phyloP scores from a whole-genome alignment of 1,140 invertebrate species.

The Drosophila kanapiae region DNA sequence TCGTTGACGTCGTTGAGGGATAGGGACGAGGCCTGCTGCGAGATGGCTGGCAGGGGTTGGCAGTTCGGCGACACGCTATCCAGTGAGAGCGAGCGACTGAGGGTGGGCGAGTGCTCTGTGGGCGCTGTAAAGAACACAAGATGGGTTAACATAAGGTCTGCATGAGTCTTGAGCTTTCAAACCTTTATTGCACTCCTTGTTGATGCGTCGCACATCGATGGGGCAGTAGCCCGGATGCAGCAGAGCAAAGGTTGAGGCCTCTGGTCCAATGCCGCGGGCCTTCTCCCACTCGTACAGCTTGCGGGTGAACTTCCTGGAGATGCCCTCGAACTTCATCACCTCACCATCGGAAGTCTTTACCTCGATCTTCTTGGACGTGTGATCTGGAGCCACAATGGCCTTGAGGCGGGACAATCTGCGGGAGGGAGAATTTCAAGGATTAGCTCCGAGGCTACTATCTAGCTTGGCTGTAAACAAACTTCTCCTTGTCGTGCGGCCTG shows the following conservation, averaged over 20 bases:
- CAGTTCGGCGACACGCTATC: slow-evolving; percentile 88
- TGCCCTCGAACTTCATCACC: slow-evolving; percentile 93
- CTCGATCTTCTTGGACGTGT: slow-evolving; percentile 89
- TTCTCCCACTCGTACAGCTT: slow-evolving; percentile 97
- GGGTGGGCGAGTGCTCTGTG: slow-evolving; percentile 75
- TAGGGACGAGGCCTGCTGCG: slow-evolving; percentile 89
- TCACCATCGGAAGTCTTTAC: slow-evolving; percentile 91
- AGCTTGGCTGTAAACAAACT: slow-evolving; percentile 33
- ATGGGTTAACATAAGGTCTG: neutral
- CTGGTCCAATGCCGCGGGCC: slow-evolving; percentile 91
- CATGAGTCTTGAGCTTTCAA: too few species aligned
- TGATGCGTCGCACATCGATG: slow-evolving; percentile 73
- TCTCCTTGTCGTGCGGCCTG: slow-evolving; percentile 79
- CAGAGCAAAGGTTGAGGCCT: slow-evolving; percentile 92
- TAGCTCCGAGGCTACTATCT: neutral
- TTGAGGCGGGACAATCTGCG: slow-evolving; percentile 88
- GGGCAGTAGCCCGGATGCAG: slow-evolving; percentile 88
- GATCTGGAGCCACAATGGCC: slow-evolving; percentile 86
- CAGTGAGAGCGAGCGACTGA: slow-evolving; percentile 90
- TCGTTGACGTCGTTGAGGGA: slow-evolving; percentile 90
- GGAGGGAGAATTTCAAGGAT: neutral
- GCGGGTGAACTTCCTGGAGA: slow-evolving; percentile 94
- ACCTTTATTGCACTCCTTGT: slow-evolving; percentile 75
- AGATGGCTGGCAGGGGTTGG: slow-evolving; percentile 81
- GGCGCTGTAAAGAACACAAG: slow-evolving; percentile 18